Base-by-base conservation (phyloP, 2,888 invertebrate species). In the Lycia hirtaria region DNA sequence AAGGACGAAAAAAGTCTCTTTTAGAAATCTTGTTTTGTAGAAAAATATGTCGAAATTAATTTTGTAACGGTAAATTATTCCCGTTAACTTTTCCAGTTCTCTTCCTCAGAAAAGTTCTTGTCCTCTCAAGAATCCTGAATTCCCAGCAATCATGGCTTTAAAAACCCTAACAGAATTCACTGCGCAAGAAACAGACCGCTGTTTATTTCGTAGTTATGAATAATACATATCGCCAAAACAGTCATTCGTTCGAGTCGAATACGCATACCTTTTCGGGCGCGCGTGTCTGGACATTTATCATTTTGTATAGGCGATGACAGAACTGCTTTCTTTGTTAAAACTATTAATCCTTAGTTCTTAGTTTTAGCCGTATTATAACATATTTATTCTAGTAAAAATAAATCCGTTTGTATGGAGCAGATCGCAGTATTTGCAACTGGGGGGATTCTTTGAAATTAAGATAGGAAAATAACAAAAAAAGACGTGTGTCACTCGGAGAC, bases 191-290 rank as follows among this genome's bases (percentile, higher is more conserved):
- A 49, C 61, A 62, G 60, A 60, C 60, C 64, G 75, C 71, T 81
- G 81, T 78, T 78, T 76, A 76, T 81, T 81, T 81, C 74, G 76
- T 69, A 72, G 68, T 64, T 66, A 87, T 87, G 86, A 88, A 88
- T 88, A 78, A 88, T 79, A 88, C 84, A 88, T 88, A 75, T 83
- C 72, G 78, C 86, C 88, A 80, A 88, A 88, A 87, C 71, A 67
- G 66, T 55, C 72, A 62, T 65, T 60, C 59, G 56, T 53, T 62
- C 64, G 61, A 64, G 44, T 62, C 64, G 62, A 64, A 62, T 64
- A 51, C 68, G 65, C 64, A 64, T 60, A 67, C 85, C 85, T 75
- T 87, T 80, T 86, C 76, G 60, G 84, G 81, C 65, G 71, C 65
- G 66, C 72, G 69, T 67, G 73, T 69, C 68, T 56, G 67, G 65